phyloP scores from a whole-genome alignment of 2,888 invertebrate genomes.

The Melolontha melolontha region DNA sequence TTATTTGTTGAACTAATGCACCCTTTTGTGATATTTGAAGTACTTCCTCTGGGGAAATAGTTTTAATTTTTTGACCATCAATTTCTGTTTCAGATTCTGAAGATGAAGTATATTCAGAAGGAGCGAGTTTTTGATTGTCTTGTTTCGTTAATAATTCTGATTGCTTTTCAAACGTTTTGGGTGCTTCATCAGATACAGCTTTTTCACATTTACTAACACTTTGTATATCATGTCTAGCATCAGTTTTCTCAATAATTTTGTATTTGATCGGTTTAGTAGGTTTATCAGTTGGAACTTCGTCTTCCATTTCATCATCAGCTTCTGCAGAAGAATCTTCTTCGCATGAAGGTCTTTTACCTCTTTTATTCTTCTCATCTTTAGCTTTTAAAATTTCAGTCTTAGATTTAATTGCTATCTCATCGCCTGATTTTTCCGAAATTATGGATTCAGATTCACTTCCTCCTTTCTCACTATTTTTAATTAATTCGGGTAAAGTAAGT shows the following conservation, averaged over 20 bases:
- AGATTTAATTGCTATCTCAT: conserved; percentile 51
- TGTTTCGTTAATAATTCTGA: conserved; percentile 43
- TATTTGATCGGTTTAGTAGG: conserved; percentile 38
- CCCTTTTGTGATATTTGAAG: conserved; percentile 46
- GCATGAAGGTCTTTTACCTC: conserved; percentile 64
- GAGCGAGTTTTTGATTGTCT: conserved; percentile 37
- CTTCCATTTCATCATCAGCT: conserved; percentile 77
- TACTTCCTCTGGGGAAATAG: conserved; percentile 63
- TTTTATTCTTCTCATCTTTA: conserved; percentile 56
- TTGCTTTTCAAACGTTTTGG: conserved; percentile 9
- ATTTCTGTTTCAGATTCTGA: conserved; percentile 66
- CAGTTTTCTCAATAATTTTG: conserved; percentile 42
- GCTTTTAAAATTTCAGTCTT: conserved; percentile 46
- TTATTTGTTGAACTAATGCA: not conserved
- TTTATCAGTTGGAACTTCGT: conserved; percentile 63
- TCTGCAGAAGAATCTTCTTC: conserved; percentile 75
- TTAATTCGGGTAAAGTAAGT: conserved; percentile 63
- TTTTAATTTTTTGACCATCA: conserved; percentile 65
- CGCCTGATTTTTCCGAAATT: conserved; percentile 60
- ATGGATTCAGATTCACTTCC: conserved; percentile 58
- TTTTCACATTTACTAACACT: conserved; percentile 51
- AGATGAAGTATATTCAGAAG: conserved; percentile 57
- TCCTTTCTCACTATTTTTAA: conserved; percentile 54
- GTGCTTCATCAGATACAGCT: conserved; percentile 40
- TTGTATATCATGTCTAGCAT: conserved; percentile 25